Conservation (phyloP, 2,888 invertebrate genomes). For the Hyposoter didymator region DNA sequence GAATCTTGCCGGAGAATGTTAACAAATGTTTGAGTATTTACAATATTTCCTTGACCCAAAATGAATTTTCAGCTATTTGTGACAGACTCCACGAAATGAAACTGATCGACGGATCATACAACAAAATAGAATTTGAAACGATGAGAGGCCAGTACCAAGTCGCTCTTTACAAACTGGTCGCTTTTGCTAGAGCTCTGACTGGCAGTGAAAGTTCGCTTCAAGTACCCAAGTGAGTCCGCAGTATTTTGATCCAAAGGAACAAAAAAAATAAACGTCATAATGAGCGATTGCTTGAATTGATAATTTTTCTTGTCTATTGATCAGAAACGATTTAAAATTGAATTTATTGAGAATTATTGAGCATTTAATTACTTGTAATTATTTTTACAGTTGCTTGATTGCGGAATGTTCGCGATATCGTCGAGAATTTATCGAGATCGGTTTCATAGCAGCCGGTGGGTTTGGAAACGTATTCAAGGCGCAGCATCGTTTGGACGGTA, state of each 20-base stretch:
- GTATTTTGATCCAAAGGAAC: neutral
- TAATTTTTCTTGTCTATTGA: too few species aligned
- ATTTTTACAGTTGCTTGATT: conserved; percentile 49
- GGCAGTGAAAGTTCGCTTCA: conserved; percentile 73
- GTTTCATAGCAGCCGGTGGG: conserved; percentile 90
- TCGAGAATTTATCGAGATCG: conserved; percentile 89
- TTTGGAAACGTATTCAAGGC: conserved; percentile 92
- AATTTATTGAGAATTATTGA: too few species aligned
- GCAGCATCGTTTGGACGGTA: conserved; percentile 90
- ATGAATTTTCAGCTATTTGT: conserved; percentile 86
- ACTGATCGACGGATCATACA: conserved; percentile 89
- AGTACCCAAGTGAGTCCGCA: conserved; percentile 73
- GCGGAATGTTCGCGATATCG: conserved; percentile 88
- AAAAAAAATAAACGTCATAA: too few species aligned
- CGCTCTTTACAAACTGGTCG: conserved; percentile 88
- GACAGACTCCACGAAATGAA: conserved; percentile 89
- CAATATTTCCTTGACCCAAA: neutral
- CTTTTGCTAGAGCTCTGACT: conserved; percentile 85
- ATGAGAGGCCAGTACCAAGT: conserved; percentile 89
- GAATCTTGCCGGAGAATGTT: neutral
- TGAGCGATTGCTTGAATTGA: too few species aligned
- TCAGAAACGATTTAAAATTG: too few species aligned
- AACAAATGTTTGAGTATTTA: neutral
- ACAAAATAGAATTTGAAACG: conserved; percentile 89
- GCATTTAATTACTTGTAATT: neutral